Base-by-base conservation (phyloP, 1,140 invertebrate genomes). In the Rhopalosiphum maidis region DNA sequence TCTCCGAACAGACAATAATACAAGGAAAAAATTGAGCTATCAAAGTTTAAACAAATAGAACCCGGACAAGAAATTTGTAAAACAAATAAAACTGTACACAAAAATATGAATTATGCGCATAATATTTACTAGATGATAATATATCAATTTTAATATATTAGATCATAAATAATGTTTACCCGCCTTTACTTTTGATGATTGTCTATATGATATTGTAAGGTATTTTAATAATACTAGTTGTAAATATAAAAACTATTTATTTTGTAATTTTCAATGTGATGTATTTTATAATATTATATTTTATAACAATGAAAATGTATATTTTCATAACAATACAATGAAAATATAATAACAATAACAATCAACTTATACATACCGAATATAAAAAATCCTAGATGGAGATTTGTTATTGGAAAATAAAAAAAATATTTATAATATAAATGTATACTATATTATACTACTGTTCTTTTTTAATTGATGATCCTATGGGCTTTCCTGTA, bases 131-230 rank as follows among this genome's bases (percentile, higher is more conserved):
- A 92, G 48, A 37, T 41, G 22, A 54, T 82, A 85, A 54, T 82
- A 90, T 60, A 41, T 90, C 5, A 30, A 85, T 35, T 43, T 48
- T 9, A 85, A 30, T 82, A 92, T 54, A 22, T 91, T 43, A 92
- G 23, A 55, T 92, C n/a, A 83, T 92, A 41, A 91, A 68, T 77
- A n/a, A 68, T 68, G 60, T 68, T 46, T 68, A 83, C 30, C 51
- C 30, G 6, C 18, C 21, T 23, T 54, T 85, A 35, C 0, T 85
- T 30, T 82, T 46, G 7, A 23, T 91, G 0, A 55, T 68, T n/a
- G 6, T 41, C 18, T 91, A 7, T 60, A 46, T 82, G 6, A 83
- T 48, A 85, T 41, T 48, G n/a, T 77, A 54, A 83, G 41, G 35
- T 2, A 23, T 54, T 54, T 82, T 51, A 41, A 35, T 54, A 35